Evolutionary conservation across 2,888 invertebrate species (phyloP).

Genomic region (Spilarctia lutea): DNA sequence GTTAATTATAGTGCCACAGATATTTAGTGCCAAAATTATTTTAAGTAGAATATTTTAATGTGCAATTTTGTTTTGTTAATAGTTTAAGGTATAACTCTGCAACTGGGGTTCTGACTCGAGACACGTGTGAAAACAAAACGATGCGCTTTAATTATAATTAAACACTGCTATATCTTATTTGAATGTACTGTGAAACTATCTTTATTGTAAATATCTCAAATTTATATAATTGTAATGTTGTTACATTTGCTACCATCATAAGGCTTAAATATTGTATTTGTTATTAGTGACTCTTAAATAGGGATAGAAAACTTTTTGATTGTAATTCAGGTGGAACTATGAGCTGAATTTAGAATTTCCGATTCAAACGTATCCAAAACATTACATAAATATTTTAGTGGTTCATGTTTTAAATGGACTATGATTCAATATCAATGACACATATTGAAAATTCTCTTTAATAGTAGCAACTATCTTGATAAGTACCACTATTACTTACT

Average conservation of each 20-base stretch:
- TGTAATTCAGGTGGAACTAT: conserved; percentile 49
- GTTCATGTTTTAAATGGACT: conserved; percentile 75
- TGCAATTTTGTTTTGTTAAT: conserved; percentile 85
- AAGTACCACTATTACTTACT: conserved; percentile 70
- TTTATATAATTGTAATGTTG: conserved; percentile 76
- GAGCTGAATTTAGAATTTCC: conserved; percentile 37
- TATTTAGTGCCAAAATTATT: conserved; percentile 89
- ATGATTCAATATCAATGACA: conserved; percentile 82
- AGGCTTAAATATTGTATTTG: conserved; percentile 77
- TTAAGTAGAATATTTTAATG: conserved; percentile 84
- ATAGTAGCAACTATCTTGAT: conserved; percentile 72
- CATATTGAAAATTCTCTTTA: conserved; percentile 78
- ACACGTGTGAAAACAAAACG: conserved; percentile 79
- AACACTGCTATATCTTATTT: conserved; percentile 67
- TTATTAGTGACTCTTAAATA: conserved; percentile 74
- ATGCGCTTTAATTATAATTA: conserved; percentile 83
- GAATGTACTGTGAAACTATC: conserved; percentile 69
- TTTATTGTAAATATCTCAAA: conserved; percentile 80
- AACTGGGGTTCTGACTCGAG: conserved; percentile 77
- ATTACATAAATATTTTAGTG: conserved; percentile 64
- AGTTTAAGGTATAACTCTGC: conserved; percentile 80
- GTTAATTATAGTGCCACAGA: conserved; percentile 87
- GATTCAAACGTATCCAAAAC: conserved; percentile 48
- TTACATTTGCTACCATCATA: conserved; percentile 83
- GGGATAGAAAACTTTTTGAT: conserved; percentile 62